These are phyloP conservation scores for Sarcophaga variegata DNA, from an alignment of 2,888 invertebrate species.

Conservation along the genomic window DNA sequence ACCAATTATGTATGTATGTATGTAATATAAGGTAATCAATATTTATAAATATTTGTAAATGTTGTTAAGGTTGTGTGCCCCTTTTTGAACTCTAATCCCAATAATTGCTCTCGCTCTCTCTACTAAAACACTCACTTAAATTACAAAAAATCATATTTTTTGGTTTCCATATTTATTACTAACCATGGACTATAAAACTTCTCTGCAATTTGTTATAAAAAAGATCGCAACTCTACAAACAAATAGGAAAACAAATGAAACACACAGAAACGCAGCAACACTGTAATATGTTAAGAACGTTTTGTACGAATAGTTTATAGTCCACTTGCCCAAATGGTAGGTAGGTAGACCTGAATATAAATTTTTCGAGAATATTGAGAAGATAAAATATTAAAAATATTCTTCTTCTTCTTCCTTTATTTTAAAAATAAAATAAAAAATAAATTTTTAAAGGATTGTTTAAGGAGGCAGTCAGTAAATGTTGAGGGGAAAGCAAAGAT, in stretches of 20 bases:
- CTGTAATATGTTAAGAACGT: conserved; percentile 5
- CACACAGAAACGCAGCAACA: background rate
- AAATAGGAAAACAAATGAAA: background rate
- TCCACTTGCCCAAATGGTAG: conserved; percentile 8
- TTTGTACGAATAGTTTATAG: conserved; percentile 37
- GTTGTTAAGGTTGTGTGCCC: too few species aligned
- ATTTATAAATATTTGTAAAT: too few species aligned
- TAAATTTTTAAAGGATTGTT: conserved; percentile 42
- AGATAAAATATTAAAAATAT: conserved; percentile 16
- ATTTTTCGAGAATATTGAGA: background rate
- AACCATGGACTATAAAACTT: conserved; percentile 40
- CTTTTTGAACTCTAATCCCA: too few species aligned
- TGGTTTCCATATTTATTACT: conserved; percentile 26
- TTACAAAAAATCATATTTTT: background rate
- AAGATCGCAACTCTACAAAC: conserved; percentile 15
- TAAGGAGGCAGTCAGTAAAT: too few species aligned
- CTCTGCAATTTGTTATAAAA: background rate
- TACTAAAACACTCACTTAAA: too few species aligned
- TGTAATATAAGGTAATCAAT: too few species aligned
- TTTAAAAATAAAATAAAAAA: background rate
- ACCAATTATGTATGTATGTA: too few species aligned
- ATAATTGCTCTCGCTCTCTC: too few species aligned
- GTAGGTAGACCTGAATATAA: conserved; percentile 30
- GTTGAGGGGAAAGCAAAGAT: background rate
- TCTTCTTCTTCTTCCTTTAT: background rate